Evolutionary conservation across 2,888 invertebrate genomes (phyloP).

Genomic region (Patella pellucida): DNA sequence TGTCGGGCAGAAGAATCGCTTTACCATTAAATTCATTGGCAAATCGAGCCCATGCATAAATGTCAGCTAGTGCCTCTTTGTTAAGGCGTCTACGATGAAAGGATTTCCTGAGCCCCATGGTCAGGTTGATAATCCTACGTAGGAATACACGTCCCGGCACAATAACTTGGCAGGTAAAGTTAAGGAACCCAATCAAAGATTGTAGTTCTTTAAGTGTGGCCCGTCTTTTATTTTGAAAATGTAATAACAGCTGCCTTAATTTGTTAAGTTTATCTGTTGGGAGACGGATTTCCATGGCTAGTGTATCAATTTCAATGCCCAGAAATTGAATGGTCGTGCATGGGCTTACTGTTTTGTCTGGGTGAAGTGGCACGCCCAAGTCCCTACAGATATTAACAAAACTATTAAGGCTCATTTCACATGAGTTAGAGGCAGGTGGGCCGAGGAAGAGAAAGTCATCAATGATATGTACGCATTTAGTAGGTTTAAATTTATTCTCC

Average conservation of each 20-base stretch:
- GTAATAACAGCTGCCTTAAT: neutral
- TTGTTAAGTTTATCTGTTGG: no score
- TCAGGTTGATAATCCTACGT: slow-evolving; percentile 23
- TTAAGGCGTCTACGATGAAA: neutral
- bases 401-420: neutral
- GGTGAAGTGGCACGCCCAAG: neutral
- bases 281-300: no score
- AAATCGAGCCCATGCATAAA: slow-evolving; percentile 4
- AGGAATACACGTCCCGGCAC: slow-evolving; percentile 23
- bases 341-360: neutral
- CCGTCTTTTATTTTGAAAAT: neutral
- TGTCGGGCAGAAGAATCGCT: neutral
- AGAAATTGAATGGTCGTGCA: neutral
- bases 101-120: slow-evolving; percentile 5
- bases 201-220: slow-evolving; percentile 19
- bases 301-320: neutral
- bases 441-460: neutral
- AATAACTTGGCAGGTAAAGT: slow-evolving; percentile 24
- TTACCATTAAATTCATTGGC: neutral
- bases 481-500: neutral
- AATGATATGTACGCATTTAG: neutral
- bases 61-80: neutral
- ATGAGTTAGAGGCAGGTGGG: neutral
- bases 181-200: slow-evolving; percentile 24
- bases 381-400: neutral